These are phyloP conservation scores for Hemithea aestivaria DNA, from an alignment of 2,888 invertebrate species.

Conservation along the genomic window DNA sequence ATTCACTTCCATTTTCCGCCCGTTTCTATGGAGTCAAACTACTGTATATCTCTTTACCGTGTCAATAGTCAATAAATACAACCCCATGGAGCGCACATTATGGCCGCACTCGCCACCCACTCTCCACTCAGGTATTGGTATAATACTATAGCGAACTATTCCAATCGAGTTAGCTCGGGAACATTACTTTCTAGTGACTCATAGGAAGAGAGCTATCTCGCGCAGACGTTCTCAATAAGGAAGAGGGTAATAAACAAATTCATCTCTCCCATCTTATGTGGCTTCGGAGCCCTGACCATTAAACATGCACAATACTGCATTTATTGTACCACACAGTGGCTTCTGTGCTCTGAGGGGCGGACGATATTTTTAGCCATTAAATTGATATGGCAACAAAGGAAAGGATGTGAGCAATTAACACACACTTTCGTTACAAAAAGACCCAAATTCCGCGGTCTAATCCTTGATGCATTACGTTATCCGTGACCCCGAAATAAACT, in stretches of 20 bases:
- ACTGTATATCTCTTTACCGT: too few relatives aligned
- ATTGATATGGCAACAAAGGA: slow-evolving; percentile 73
- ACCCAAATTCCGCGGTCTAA: slow-evolving; percentile 35
- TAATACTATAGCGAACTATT: slow-evolving; percentile 48
- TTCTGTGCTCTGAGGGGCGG: slow-evolving; percentile 57
- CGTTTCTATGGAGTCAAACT: too few relatives aligned
- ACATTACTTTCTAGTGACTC: slow-evolving; percentile 78
- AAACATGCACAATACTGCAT: slow-evolving; percentile 78
- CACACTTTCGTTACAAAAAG: slow-evolving; percentile 58
- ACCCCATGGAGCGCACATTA: slow-evolving; percentile 26
- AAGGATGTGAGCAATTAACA: slow-evolving; percentile 76
- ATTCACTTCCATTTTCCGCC: too few relatives aligned
- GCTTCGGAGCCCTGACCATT: slow-evolving; percentile 59
- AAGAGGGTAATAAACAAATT: slow-evolving; percentile 79
- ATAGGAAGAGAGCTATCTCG: slow-evolving; percentile 78
- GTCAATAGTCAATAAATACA: slow-evolving; percentile 19
- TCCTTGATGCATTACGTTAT: slow-evolving; percentile 38
- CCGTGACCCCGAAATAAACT: slow-evolving; percentile 41
- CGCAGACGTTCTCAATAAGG: slow-evolving; percentile 78
- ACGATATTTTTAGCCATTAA: slow-evolving; percentile 71
- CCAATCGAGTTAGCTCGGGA: slow-evolving; percentile 67
- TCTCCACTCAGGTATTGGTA: slow-evolving; percentile 36
- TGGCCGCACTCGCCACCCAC: slow-evolving; percentile 29
- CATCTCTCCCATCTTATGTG: slow-evolving; percentile 76
- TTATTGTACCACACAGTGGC: slow-evolving; percentile 61